Evolutionary conservation across 2,797 vertebrate genomes (phyloP).

Genomic region (Liasis olivaceus): DNA sequence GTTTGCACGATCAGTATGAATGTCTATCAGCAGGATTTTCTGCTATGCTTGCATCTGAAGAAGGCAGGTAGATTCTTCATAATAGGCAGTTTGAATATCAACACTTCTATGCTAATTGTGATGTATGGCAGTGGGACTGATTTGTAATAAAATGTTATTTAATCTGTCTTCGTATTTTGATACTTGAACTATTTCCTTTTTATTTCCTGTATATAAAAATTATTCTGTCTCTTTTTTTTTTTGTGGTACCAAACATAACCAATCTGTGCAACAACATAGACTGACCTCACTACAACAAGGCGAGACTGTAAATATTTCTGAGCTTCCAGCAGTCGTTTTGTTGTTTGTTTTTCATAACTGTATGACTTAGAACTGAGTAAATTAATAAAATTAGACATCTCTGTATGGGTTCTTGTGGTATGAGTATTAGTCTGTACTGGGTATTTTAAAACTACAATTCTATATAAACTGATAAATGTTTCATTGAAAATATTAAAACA

Average conservation of each 20-base stretch:
- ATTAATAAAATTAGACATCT: conserved; percentile 83
- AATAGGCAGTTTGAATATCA: conserved; percentile 76
- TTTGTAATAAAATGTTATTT: conserved; percentile 87
- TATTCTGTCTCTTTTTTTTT: conserved; percentile 79
- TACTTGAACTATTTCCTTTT: conserved; percentile 93
- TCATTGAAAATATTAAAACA: neutral
- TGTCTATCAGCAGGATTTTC: conserved; percentile 42
- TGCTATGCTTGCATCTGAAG: conserved; percentile 19
- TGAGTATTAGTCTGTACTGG: neutral
- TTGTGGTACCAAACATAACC: conserved; percentile 83
- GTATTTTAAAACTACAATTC: neutral
- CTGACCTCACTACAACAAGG: conserved; percentile 87
- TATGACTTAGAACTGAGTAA: conserved; percentile 81
- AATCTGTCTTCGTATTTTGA: conserved; percentile 96
- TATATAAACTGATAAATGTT: neutral
- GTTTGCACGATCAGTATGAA: conserved; percentile 42
- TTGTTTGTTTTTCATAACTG: conserved; percentile 93
- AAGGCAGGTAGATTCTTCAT: neutral
- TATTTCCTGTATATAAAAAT: conserved; percentile 86
- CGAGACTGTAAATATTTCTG: conserved; percentile 90
- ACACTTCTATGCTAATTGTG: conserved; percentile 79
- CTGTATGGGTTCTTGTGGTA: conserved; percentile 24
- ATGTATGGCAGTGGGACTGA: conserved; percentile 80
- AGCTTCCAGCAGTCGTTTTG: conserved; percentile 93
- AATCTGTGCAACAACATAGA: conserved; percentile 75